Percentiles rank a stretch among this genome's conserved stretches.
These are phyloP conservation scores for Xenops minutus DNA, from an alignment of 2,797 vertebrate species.

Conservation along the genomic window DNA sequence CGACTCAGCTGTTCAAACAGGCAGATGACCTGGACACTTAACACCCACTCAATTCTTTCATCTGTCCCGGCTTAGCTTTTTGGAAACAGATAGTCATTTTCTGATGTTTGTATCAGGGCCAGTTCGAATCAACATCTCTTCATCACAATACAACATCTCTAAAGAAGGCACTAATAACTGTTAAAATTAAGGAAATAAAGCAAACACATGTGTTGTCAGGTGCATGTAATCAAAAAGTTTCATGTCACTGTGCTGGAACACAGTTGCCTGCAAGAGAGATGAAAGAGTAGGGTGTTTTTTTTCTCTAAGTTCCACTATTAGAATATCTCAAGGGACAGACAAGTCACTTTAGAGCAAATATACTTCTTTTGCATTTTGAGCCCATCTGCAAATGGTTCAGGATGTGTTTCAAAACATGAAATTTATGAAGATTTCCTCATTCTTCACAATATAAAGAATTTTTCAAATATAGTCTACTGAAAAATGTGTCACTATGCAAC, in stretches of 20 bases:
- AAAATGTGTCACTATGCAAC: not conserved
- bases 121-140: not conserved
- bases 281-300: not conserved
- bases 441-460: not conserved
- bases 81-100: not conserved
- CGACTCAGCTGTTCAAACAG: conserved; percentile 34
- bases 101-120: not conserved
- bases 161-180: not conserved
- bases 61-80: not conserved
- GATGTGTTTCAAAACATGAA: not conserved
- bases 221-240: not conserved
- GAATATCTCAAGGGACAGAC: not conserved
- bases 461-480: not conserved
- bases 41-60: not conserved
- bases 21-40: not conserved
- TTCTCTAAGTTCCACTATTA: not conserved
- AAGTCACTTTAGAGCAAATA: not conserved
- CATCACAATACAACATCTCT: not conserved
- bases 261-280: not conserved
- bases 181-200: not conserved
- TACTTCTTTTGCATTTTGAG: not conserved
- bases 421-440: not conserved
- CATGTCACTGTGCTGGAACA: not conserved
- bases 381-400: not conserved
- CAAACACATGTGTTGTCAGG: not conserved